Percentiles rank a stretch among this genome's conserved stretches.
These are phyloP conservation scores for Druceiella hillmani DNA, from an alignment of 2,888 invertebrate genomes.

Conservation along the genomic window DNA sequence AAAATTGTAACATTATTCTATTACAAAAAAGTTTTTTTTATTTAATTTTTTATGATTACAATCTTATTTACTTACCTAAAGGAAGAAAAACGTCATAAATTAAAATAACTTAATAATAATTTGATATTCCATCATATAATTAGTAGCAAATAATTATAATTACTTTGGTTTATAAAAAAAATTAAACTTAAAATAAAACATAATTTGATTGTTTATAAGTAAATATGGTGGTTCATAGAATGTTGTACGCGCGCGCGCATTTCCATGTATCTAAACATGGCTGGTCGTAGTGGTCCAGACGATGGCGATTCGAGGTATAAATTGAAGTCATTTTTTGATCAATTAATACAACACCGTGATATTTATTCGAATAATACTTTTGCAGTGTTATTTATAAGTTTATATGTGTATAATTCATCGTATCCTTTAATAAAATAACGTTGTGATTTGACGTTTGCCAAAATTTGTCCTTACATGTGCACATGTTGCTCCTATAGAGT, in stretches of 20 bases:
- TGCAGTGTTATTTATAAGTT: constrained; percentile 14
- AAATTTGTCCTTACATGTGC: not conserved
- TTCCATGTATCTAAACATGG: constrained; percentile 74
- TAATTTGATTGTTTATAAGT: no score
- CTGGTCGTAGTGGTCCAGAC: constrained; percentile 82
- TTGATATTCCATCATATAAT: no score
- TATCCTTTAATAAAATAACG: not conserved
- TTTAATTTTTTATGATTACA: no score
- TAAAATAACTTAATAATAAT: no score
- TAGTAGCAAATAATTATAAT: no score
- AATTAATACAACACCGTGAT: constrained; percentile 10
- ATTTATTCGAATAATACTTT: constrained; percentile 5
- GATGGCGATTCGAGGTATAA: constrained; percentile 72
- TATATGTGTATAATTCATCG: not conserved
- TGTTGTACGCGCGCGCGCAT: constrained; percentile 41
- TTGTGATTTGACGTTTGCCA: not conserved
- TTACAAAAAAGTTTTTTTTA: no score
- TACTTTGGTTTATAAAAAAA: no score
- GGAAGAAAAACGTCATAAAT: no score
- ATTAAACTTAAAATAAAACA: no score
- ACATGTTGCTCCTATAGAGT: not conserved
- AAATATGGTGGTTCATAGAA: no score
- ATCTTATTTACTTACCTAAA: no score
- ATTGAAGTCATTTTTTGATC: constrained; percentile 21
- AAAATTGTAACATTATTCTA: no score